Evolutionary conservation across 2,113 vertebrate species (phyloP), one percentile per base, ranked within the genome.

Genomic region (Hyaena hyaena): DNA sequence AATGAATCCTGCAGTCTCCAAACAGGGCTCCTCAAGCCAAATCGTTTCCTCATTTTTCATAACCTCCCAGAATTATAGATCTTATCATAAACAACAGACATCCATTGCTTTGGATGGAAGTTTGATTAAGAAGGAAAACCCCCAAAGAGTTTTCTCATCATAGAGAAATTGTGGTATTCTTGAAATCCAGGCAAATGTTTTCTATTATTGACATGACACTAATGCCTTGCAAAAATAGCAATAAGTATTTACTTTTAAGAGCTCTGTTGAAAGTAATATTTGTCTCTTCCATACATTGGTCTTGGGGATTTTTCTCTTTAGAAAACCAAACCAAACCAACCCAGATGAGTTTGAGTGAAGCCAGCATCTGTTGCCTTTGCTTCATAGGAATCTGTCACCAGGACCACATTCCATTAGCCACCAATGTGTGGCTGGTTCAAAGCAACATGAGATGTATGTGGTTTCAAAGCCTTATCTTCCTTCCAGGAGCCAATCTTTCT

Each of bases 101-200:
- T 21, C 26, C 55, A 43, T 55, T 82, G 35, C 45, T 90, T 89
- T 76, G 87, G 83, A 74, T 8, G 53, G 26, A 90, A 43, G 6
- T 93, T 88, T 80, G 16, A 55, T 81, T 89, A 76, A 76, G 39
- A 76, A 92, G 17, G n/a, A 74, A 92, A 89, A 43, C 16, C 35
- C 10, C 21, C 17, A 65, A 85, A 31, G 65, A 77, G 77, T 84
- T 90, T 48, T 85, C 58, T 81, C 65, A 76, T 71, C 71, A 5
- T 35, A 10, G 26, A 92, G 45, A 85, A 96, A 83, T 95, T 50
- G 66, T 15, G 3, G 39, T 65, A 21, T 35, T 94, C 58, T 96
- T 84, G 19, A 65, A 73, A 90, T 66, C 35, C n/a, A 93, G 74
- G 81, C 26, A 73, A n/a, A n/a, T 86, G 24, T 71, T 93, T 92